Percentiles rank a stretch among this genome's conserved stretches.
These are phyloP conservation scores for Ivindomyrus marchei DNA, from an alignment of 2,113 vertebrate species.

Conservation along the genomic window DNA sequence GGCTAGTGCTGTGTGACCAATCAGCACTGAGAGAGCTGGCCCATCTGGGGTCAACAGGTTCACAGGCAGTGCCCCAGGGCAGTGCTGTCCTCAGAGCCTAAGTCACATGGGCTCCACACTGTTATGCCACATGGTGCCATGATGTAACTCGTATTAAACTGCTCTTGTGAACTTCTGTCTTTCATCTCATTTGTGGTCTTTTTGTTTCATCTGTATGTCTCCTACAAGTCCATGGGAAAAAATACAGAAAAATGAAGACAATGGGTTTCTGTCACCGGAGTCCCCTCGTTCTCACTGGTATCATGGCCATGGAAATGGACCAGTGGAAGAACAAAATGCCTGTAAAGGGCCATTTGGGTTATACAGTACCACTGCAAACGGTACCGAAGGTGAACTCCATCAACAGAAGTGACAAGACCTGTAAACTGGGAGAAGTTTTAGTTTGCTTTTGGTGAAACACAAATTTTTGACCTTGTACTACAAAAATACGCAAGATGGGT, in stretches of 20 bases:
- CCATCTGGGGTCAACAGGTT: slow-evolving; percentile 51
- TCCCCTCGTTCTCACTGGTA: not conserved
- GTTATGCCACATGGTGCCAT: not conserved
- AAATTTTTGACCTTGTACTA: not conserved
- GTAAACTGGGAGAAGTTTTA: not conserved
- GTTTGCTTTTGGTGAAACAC: not conserved
- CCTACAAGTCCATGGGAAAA: not conserved
- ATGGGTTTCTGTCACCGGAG: not conserved
- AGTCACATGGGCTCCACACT: slow-evolving; percentile 25
- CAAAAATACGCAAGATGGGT: not conserved
- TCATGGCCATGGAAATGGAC: not conserved
- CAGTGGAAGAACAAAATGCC: not conserved
- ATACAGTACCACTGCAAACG: not conserved
- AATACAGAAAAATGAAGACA: not conserved
- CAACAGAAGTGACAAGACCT: not conserved
- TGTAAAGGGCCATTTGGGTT: not conserved
- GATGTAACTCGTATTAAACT: not conserved
- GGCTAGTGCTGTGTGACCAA: slow-evolving; percentile 29
- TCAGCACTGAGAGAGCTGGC: slow-evolving; percentile 29
- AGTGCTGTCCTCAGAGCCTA: slow-evolving; percentile 39
- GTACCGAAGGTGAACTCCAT: not conserved
- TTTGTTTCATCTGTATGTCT: not conserved
- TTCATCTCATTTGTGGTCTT: not conserved
- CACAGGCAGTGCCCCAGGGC: slow-evolving; percentile 64
- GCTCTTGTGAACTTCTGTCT: not conserved